Conservation (phyloP, 2,797 vertebrate genomes). For the Trematomus bernacchii region DNA sequence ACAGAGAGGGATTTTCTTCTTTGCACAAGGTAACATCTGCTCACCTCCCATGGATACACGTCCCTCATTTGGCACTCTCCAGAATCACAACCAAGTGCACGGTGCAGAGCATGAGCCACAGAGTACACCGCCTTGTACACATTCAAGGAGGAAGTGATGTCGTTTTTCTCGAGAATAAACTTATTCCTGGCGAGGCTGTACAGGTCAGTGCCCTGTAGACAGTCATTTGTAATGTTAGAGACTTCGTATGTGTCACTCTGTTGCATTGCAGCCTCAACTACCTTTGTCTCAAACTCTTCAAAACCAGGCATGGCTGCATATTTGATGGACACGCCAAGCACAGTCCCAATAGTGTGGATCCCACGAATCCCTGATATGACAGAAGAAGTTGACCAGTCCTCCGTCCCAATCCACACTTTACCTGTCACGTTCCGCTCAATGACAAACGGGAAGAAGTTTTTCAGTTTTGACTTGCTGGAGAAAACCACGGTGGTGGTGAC, state of each 20-base stretch:
- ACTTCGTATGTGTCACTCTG: background rate
- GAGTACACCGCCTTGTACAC: conserved; percentile 88
- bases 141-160: conserved; percentile 81
- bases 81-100: conserved; percentile 79
- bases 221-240: conserved; percentile 41
- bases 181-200: conserved; percentile 64
- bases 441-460: conserved; percentile 80
- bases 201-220: conserved; percentile 70
- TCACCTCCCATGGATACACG: conserved; percentile 87
- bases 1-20: background rate
- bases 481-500: conserved; percentile 87
- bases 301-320: conserved; percentile 78
- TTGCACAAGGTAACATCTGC: conserved; percentile 33
- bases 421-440: conserved; percentile 79
- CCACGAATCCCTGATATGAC: conserved; percentile 76
- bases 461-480: conserved; percentile 79
- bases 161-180: conserved; percentile 67
- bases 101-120: conserved; percentile 86
- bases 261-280: conserved; percentile 41
- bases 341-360: conserved; percentile 83
- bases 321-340: conserved; percentile 85
- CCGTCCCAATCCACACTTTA: conserved; percentile 89
- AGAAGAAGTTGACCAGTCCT: conserved; percentile 87
- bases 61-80: conserved; percentile 68
- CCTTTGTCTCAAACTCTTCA: conserved; percentile 76